phyloP scores from a whole-genome alignment of 2,113 vertebrate genomes.

The Crocuta crocuta region DNA sequence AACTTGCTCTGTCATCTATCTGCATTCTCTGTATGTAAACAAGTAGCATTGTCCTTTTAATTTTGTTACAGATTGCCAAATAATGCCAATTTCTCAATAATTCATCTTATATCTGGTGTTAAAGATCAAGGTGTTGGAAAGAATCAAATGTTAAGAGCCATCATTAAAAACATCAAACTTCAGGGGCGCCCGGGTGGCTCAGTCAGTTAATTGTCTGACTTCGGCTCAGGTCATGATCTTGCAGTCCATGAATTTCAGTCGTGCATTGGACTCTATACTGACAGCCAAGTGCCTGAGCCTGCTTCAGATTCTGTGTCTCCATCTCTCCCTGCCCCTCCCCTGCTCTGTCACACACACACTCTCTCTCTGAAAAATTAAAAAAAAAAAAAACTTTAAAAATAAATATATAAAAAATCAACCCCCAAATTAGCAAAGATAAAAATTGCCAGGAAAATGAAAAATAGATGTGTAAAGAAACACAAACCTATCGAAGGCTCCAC shows the following conservation, averaged over 20 bases:
- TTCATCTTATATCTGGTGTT: background rate
- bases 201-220: too few relatives aligned
- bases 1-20: background rate
- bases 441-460: background rate
- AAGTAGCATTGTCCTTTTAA: background rate
- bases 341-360: too few relatives aligned
- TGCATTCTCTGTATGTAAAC: background rate
- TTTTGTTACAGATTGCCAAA: background rate
- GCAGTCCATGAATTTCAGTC: too few relatives aligned
- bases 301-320: too few relatives aligned
- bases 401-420: too few relatives aligned
- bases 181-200: too few relatives aligned
- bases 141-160: background rate
- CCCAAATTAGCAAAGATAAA: background rate
- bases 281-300: too few relatives aligned
- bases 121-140: background rate
- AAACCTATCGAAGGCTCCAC: background rate
- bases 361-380: too few relatives aligned
- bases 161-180: background rate
- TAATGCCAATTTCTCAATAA: background rate
- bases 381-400: too few relatives aligned
- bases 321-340: too few relatives aligned
- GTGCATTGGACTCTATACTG: too few relatives aligned
- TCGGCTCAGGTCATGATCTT: too few relatives aligned
- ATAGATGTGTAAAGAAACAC: background rate